These are phyloP conservation scores for Drosophila stalkeri DNA, from an alignment of 2,888 invertebrate species.

Conservation along the genomic window DNA sequence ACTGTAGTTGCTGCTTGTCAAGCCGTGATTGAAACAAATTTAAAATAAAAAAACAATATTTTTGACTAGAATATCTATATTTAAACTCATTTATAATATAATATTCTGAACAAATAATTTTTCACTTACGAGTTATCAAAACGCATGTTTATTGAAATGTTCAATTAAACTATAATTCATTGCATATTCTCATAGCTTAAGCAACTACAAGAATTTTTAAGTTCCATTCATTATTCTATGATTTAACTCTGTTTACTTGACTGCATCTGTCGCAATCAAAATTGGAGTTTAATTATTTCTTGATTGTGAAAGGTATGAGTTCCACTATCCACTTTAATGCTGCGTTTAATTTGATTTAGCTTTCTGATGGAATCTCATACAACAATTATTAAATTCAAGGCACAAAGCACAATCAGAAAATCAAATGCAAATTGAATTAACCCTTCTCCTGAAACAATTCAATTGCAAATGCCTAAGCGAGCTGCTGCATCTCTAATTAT, in stretches of 20 bases:
- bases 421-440: constrained; percentile 50
- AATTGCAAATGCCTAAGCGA: background rate
- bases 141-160: background rate
- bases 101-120: too few species aligned
- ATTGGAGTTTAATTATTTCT: background rate
- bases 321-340: background rate
- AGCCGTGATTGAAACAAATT: too few species aligned
- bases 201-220: background rate
- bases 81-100: too few species aligned
- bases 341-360: constrained; percentile 30
- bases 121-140: background rate
- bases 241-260: background rate
- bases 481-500: constrained; percentile 10
- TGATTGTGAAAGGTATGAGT: background rate
- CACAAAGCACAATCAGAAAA: constrained; percentile 45
- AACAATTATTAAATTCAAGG: constrained; percentile 7
- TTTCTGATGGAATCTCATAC: constrained; percentile 10
- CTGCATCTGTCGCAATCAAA: background rate
- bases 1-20: constrained; percentile 9
- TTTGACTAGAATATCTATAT: too few species aligned
- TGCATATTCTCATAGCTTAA: background rate
- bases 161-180: background rate
- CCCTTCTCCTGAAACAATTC: constrained; percentile 30
- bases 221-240: background rate
- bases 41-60: too few species aligned